Evolutionary conservation across 2,888 invertebrate species (phyloP).

Genomic region (Microctonus brassicae): DNA sequence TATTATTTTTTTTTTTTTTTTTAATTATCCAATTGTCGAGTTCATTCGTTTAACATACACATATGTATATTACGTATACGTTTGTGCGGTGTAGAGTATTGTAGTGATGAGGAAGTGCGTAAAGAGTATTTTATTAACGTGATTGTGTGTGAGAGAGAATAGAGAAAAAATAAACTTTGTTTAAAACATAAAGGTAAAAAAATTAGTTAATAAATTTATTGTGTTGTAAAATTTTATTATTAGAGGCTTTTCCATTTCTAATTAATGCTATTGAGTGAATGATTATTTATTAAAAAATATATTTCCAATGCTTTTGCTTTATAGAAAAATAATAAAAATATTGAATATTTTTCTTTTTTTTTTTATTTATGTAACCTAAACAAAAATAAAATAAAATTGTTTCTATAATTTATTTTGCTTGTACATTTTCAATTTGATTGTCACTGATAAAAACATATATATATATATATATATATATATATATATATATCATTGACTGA

Average conservation of each 20-base stretch:
- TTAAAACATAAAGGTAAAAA: neutral
- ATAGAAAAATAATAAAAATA: neutral
- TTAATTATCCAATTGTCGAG: neutral
- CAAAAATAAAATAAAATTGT: no score
- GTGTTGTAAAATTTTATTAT: neutral
- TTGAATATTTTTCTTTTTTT: neutral
- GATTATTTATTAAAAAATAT: neutral
- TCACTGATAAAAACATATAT: neutral
- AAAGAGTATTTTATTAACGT: neutral
- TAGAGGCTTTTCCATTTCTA: neutral
- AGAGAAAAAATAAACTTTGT: neutral
- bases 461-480: no score
- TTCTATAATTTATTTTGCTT: neutral
- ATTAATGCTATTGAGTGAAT: neutral
- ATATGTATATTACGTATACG: neutral
- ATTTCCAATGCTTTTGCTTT: neutral
- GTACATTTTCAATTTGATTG: neutral
- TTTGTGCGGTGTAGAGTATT: neutral
- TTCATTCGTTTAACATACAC: neutral
- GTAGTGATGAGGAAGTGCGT: neutral
- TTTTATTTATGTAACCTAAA: no score
- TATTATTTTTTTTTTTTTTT: constrained; percentile 10
- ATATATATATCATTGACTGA: no score
- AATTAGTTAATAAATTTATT: neutral
- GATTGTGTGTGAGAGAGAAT: neutral